These are phyloP conservation scores for Polyodon spathula DNA, from an alignment of 2,113 vertebrate species.

Conservation along the genomic window DNA sequence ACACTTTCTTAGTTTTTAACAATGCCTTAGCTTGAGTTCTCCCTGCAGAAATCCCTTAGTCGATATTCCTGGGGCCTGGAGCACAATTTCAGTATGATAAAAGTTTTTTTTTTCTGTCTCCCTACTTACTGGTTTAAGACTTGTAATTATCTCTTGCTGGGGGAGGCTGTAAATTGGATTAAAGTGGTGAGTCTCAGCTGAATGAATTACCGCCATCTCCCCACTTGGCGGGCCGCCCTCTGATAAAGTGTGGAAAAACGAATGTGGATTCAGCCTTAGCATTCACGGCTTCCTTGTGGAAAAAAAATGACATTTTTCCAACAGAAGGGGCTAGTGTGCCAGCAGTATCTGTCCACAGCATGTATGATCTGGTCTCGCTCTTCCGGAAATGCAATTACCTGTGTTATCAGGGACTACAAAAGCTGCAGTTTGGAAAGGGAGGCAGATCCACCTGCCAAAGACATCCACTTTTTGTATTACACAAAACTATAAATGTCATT, in stretches of 20 bases:
- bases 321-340: slow-evolving; percentile 76
- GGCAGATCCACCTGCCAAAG: slow-evolving; percentile 50
- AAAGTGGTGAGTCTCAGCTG: slow-evolving; percentile 80
- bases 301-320: slow-evolving; percentile 81
- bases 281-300: slow-evolving; percentile 84
- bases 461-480: slow-evolving; percentile 41
- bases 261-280: slow-evolving; percentile 80
- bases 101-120: slow-evolving; percentile 48
- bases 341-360: slow-evolving; percentile 75
- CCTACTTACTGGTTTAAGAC: slow-evolving; percentile 73
- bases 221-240: slow-evolving; percentile 80
- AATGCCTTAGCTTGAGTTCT: slow-evolving; percentile 52
- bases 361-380: slow-evolving; percentile 78
- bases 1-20: slow-evolving; percentile 64
- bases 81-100: slow-evolving; percentile 61
- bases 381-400: slow-evolving; percentile 82
- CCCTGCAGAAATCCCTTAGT: slow-evolving; percentile 61
- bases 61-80: slow-evolving; percentile 68
- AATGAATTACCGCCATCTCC: slow-evolving; percentile 80
- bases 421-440: slow-evolving; percentile 58
- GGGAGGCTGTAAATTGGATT: slow-evolving; percentile 91
- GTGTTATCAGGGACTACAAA: slow-evolving; percentile 70
- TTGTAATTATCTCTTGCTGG: slow-evolving; percentile 85
- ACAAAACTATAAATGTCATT: slow-evolving; percentile 15
- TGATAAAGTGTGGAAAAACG: slow-evolving; percentile 79